phyloP scores from a whole-genome alignment of 2,888 invertebrate species.

The Leptinotarsa haldemani region DNA sequence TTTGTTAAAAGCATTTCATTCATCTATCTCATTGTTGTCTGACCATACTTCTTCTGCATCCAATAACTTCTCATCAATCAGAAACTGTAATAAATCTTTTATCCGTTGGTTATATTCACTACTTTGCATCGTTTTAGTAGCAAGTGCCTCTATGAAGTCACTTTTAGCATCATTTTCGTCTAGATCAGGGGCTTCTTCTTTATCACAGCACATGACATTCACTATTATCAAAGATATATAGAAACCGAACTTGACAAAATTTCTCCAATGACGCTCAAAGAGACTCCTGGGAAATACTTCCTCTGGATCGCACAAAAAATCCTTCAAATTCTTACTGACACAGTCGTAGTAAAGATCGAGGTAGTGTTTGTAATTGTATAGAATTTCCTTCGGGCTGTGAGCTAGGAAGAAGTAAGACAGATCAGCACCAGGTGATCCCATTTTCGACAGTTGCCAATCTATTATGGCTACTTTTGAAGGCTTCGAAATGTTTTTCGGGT shows the following conservation, averaged over 20 bases:
- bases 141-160: neutral
- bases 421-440: constrained; percentile 51
- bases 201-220: constrained; percentile 32
- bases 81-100: constrained; percentile 23
- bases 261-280: constrained; percentile 34
- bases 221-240: constrained; percentile 32
- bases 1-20: too few species aligned
- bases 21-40: too few species aligned
- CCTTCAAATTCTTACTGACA: constrained; percentile 45
- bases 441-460: constrained; percentile 52
- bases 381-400: constrained; percentile 50
- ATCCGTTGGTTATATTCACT: constrained; percentile 19
- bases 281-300: constrained; percentile 49
- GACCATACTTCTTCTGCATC: too few species aligned
- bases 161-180: too few species aligned
- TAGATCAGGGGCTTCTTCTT: constrained; percentile 27
- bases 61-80: constrained; percentile 2
- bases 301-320: constrained; percentile 49
- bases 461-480: constrained; percentile 44
- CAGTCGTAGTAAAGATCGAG: constrained; percentile 54
- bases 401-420: constrained; percentile 56
- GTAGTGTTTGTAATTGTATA: constrained; percentile 50
- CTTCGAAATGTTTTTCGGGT: constrained; percentile 12
- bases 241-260: constrained; percentile 27
- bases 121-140: neutral